These are phyloP conservation scores for Dipus sagitta DNA, from an alignment of 2,797 vertebrate genomes.

Conservation along the genomic window DNA sequence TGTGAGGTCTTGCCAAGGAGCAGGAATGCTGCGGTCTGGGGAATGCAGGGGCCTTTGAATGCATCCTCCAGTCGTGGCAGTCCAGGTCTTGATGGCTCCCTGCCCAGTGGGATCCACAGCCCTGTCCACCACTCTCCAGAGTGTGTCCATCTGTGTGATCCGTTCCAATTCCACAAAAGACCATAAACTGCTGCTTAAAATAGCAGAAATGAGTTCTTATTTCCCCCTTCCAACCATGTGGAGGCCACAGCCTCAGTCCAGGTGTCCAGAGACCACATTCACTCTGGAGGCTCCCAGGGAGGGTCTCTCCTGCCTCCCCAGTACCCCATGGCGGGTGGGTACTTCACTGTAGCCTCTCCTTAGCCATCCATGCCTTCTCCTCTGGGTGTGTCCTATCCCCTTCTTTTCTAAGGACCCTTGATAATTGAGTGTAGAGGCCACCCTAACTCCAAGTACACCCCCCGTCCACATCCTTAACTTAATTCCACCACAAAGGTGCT, in stretches of 20 bases:
- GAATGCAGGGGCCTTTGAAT: neutral
- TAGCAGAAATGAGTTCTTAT: neutral
- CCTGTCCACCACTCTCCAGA: accelerated
- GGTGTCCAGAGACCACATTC: neutral
- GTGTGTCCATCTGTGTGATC: neutral
- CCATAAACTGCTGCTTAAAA: neutral
- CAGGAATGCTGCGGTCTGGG: neutral
- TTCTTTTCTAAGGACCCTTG: neutral
- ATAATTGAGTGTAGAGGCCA: neutral
- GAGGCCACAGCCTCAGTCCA: neutral
- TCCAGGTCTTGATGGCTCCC: neutral
- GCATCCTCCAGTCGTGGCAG: neutral
- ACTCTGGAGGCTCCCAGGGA: neutral
- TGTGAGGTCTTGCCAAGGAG: neutral
- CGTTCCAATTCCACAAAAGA: neutral
- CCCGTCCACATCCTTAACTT: neutral
- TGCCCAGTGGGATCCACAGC: no score
- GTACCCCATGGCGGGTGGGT: accelerated
- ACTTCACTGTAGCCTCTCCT: accelerated
- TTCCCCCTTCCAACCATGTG: neutral
- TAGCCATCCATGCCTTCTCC: accelerated
- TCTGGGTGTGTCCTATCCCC: neutral
- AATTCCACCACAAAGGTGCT: neutral
- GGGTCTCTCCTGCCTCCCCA: neutral
- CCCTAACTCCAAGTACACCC: neutral